Percentiles rank a stretch among this genome's conserved stretches.
Conservation (phyloP, 2,113 vertebrate genomes). For the Phaethon lepturus region DNA sequence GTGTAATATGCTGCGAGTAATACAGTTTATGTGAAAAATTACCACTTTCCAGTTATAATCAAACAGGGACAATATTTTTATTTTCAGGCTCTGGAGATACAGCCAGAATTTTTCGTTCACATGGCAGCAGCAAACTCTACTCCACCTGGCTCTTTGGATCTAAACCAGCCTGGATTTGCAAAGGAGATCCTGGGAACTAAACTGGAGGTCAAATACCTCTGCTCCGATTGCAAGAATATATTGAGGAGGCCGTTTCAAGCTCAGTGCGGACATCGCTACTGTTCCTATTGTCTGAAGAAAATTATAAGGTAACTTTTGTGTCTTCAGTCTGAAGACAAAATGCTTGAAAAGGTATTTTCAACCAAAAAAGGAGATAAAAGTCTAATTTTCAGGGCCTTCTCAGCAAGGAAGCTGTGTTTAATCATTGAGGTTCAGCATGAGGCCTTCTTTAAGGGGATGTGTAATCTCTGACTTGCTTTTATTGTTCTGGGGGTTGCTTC, state of each 20-base stretch:
- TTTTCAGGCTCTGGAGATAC: slow-evolving; percentile 51
- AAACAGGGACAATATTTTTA: not conserved
- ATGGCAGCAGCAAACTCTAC: slow-evolving; percentile 86
- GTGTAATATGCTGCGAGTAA: too few relatives aligned
- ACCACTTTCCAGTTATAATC: not conserved
- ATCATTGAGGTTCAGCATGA: not conserved
- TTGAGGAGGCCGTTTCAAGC: slow-evolving; percentile 90
- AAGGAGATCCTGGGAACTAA: slow-evolving; percentile 87
- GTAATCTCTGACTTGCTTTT: not conserved
- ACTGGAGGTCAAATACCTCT: slow-evolving; percentile 92
- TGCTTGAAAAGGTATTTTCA: not conserved
- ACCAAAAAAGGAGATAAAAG: not conserved
- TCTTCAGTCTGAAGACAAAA: not conserved
- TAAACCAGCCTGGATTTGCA: slow-evolving; percentile 86
- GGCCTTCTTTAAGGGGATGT: not conserved
- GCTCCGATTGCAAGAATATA: slow-evolving; percentile 88
- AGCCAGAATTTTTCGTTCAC: slow-evolving; percentile 24
- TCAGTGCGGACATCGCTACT: slow-evolving; percentile 94
- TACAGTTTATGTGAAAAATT: not conserved
- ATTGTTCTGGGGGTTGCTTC: not conserved
- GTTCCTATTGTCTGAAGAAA: slow-evolving; percentile 85
- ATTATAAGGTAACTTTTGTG: slow-evolving; percentile 85
- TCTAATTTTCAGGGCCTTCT: not conserved
- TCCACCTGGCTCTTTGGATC: slow-evolving; percentile 88
- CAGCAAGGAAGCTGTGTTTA: not conserved